Evolutionary conservation across 2,797 vertebrate species (phyloP), one percentile per base, ranked within the genome.

Genomic region (Sebastes vulpes): DNA sequence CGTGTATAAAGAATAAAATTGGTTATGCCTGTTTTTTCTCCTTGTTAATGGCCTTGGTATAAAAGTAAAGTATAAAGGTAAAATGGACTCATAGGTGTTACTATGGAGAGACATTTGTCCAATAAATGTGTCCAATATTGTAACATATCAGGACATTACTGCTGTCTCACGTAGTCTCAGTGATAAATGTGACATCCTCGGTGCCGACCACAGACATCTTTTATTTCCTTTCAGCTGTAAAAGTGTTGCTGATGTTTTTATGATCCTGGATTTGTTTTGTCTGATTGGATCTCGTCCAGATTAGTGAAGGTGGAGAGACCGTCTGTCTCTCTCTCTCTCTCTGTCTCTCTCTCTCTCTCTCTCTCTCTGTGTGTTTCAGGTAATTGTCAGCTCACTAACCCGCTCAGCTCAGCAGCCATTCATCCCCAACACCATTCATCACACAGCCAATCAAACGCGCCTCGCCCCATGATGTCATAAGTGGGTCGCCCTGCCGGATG

Each of bases 381-480:
- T 56, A 56, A 56, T 26, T 26, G 25, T 56, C 58, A 53, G 42
- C 5, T 42, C 38, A 42, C 38, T 16, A 42, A 42, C 38, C 38
- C 38, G 12, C 42, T 11, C 50, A 21, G 9, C 20, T 53, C 42
- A 46, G 42, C 42, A 46, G 42, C 42, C 57, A 52, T 64, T 71
- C 57, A 63, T 25, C 46, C 42, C 20, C 42, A 46, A 46, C 42
- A 46, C 42, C 42, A 46, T 69, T 82, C 82, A 83, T 65, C 83
- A 60, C 3, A 20, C 20, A 0, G 52, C 80, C 82, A 86, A 88
- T 86, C 82, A 59, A 28, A 69, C 35, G 1, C 35, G 1, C 48
- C 29, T 65, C 25, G 10, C 25, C 16, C 18, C 0, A 29, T 85
- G 85, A 88, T 76, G 25, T 85, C 82, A 88, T 8, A 78, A 77